Base-by-base conservation (phyloP, 2,113 vertebrate species). In the Struthidea cinerea region DNA sequence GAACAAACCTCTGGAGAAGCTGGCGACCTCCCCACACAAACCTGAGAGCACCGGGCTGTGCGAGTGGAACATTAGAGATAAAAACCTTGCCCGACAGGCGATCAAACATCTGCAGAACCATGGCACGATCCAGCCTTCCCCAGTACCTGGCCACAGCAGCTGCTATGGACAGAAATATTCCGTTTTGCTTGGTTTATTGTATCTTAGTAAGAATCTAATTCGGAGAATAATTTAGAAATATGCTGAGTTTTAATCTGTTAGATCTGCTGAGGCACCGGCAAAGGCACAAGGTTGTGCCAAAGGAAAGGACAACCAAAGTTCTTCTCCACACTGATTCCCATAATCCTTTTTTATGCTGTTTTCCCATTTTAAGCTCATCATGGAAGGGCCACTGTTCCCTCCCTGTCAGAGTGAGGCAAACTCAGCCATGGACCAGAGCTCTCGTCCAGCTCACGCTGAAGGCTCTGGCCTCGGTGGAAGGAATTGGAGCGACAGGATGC, bases 381-480 rank as follows among this genome's bases (percentile, higher is more conserved):
- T 21, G 30, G 77, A 61, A 59, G 26, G 33, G 35, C 13, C 53
- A 8, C 37, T 41, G 39, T 39, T 57, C 32, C 18, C 30, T 42
- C 79, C 64, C 32, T 55, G 64, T 9, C 5, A 35, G 35, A 37
- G 1, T 17, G 79, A 80, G 59, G 49, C n/a, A 56, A 69, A 86
- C 46, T 70, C 68, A 47, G 63, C 41, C 77, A 32, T 0, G 2
- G 59, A 52, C 17, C 46, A 37, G 33, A n/a, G 41, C 18, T 23
- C 16, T n/a, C 2, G 2, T 7, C 17, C 37, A 60, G 61, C 41
- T 87, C 81, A 17, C 0, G 0, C 35, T 21, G 46, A 32, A n/a
- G 2, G 24, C 56, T 68, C 46, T 4, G 10, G 30, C 61, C 83
- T 68, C 1, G 0, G n/a, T 60, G 53, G 44, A 49, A 87, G 56